These are phyloP conservation scores for Amblyopsis rosae DNA, from an alignment of 2,113 vertebrate species.

Conservation along the genomic window DNA sequence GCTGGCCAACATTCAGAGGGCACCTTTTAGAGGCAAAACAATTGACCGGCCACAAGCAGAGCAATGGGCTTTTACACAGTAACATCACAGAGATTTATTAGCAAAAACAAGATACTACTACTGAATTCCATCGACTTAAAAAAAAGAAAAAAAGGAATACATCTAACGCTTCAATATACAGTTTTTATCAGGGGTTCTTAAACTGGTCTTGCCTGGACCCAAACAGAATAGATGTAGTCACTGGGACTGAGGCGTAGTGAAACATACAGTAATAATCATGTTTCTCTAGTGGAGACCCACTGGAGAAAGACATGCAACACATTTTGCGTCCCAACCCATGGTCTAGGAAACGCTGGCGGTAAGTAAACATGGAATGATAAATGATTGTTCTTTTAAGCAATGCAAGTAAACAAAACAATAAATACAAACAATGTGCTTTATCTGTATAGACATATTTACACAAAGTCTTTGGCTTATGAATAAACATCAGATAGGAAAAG, in stretches of 20 bases:
- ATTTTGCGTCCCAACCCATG: conserved; percentile 13
- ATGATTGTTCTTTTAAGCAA: conserved; percentile 92
- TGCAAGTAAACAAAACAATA: conserved; percentile 98
- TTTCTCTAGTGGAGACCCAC: conserved; percentile 3
- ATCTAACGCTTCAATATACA: conserved; percentile 82
- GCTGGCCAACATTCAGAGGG: conserved; percentile 36
- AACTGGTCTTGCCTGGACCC: conserved; percentile 50
- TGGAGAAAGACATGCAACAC: not conserved
- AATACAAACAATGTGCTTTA: conserved; percentile 99
- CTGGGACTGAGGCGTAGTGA: conserved; percentile 16
- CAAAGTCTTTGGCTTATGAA: conserved; percentile 99
- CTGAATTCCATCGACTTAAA: conserved; percentile 83
- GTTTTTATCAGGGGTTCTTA: conserved; percentile 60
- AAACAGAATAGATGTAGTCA: conserved; percentile 35
- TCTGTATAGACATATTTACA: conserved; percentile 99
- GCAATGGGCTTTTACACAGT: conserved; percentile 57
- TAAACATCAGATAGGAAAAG: conserved; percentile 84
- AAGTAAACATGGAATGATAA: conserved; percentile 83
- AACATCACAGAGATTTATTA: conserved; percentile 80
- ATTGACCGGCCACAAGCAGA: conserved; percentile 54
- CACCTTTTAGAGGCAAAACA: conserved; percentile 14
- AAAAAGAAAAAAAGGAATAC: conserved; percentile 91
- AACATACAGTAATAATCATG: conserved; percentile 13
- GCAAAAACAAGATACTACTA: conserved; percentile 85
- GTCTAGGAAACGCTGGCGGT: conserved; percentile 75